Evolutionary conservation across 2,888 invertebrate genomes (phyloP), one percentile per base, ranked within the genome.

Genomic region (Automeris io): DNA sequence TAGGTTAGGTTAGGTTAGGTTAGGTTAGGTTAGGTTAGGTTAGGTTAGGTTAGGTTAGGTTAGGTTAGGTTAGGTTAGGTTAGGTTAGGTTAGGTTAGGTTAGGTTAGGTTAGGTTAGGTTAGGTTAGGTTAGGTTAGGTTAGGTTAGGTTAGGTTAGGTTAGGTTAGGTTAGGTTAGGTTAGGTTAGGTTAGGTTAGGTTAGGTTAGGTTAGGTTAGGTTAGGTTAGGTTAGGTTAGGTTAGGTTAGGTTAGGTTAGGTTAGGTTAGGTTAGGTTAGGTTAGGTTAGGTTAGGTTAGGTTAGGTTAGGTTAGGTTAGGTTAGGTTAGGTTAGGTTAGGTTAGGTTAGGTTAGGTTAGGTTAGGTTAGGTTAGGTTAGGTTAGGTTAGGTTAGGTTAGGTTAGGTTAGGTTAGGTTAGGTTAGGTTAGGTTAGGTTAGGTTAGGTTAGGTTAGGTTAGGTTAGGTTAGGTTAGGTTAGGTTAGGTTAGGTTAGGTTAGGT

Each of bases 81-180:
- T 39, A 44, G 41, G 44, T 41, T 44, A 41, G 41, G 41, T 41
- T 39, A 41, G 41, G 41, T 45, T 42, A 45, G 42, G 42, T 42
- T 42, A 45, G 45, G 45, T 45, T 45, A 45, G 45, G 45, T 45
- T 45, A 42, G 42, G 42, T 42, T 43, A 43, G 43, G 43, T 43
- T 43, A 43, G 43, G 43, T 43, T 43, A 43, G 43, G 45, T 45
- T 45, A 45, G 45, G 45, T 45, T 45, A 45, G 41, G 41, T 41
- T 41, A 41, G 45, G 45, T 45, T 45, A 45, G 45, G 45, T 45
- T 45, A 45, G 45, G 45, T 45, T 45, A 45, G 45, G 45, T 45
- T 45, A 45, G 45, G 45, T 45, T 45, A 45, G 45, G 45, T 45
- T 45, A 45, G 43, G 37, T 47, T 47, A 43, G 43, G 41, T 41